phyloP scores from a whole-genome alignment of 2,888 invertebrate genomes.

The Tanytarsus gracilentus region DNA sequence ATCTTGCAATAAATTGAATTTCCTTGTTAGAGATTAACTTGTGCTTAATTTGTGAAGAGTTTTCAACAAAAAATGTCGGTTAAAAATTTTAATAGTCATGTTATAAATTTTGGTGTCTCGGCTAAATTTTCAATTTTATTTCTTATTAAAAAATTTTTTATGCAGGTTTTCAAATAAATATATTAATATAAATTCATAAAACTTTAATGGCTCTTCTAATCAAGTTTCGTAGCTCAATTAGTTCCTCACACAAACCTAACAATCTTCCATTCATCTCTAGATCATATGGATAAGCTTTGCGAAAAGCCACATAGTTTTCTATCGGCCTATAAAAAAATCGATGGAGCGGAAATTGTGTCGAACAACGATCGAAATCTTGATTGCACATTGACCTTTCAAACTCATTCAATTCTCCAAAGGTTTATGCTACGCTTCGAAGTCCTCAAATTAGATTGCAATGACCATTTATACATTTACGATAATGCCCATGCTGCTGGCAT shows the following conservation, averaged over 20 bases:
- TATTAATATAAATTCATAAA: no score
- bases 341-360: constrained; percentile 83
- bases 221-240: no score
- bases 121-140: no score
- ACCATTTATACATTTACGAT: constrained; percentile 86
- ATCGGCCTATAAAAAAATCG: constrained; percentile 73
- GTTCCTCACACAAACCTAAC: neutral
- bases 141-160: no score
- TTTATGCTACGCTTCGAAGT: constrained; percentile 91
- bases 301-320: constrained; percentile 13
- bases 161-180: no score
- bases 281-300: constrained; percentile 16
- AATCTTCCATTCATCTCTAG: constrained; percentile 63
- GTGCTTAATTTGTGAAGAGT: no score
- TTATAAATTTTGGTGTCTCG: no score
- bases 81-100: no score
- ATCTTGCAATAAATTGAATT: no score
- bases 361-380: constrained; percentile 84
- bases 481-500: constrained; percentile 71
- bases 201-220: no score
- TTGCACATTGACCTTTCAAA: constrained; percentile 89
- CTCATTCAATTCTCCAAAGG: constrained; percentile 85
- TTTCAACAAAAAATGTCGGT: no score
- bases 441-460: constrained; percentile 87
- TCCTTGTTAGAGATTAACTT: no score